Conservation (phyloP, 2,113 vertebrate genomes). For the Nerophis ophidion region DNA sequence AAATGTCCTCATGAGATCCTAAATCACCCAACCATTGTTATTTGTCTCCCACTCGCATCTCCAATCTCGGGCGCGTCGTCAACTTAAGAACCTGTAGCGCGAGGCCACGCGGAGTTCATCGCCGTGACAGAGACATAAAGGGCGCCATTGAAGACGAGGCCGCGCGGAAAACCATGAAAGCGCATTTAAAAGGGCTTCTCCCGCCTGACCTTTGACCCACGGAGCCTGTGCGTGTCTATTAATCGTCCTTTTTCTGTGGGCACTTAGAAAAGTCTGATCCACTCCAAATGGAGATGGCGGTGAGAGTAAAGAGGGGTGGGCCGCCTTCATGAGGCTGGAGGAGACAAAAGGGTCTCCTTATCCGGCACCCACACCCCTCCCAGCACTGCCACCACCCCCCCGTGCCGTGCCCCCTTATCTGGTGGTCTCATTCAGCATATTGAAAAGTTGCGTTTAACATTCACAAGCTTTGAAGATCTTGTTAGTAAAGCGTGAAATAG, state of each 20-base stretch:
- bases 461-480: slow-evolving; percentile 68
- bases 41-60: slow-evolving; percentile 13
- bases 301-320: slow-evolving; percentile 27
- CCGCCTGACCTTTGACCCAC: slow-evolving; percentile 54
- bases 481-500: slow-evolving; percentile 74
- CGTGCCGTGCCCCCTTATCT: slow-evolving; percentile 49
- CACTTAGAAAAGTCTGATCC: slow-evolving; percentile 69
- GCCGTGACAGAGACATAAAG: slow-evolving; percentile 62
- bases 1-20: background rate
- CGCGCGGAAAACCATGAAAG: slow-evolving; percentile 60
- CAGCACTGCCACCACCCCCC: slow-evolving; percentile 27
- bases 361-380: slow-evolving; percentile 52
- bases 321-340: slow-evolving; percentile 48
- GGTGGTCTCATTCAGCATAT: slow-evolving; percentile 71
- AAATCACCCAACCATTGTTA: background rate
- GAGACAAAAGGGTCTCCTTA: slow-evolving; percentile 68
- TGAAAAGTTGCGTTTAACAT: slow-evolving; percentile 70
- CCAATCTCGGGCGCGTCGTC: slow-evolving; percentile 38
- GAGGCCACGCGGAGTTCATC: slow-evolving; percentile 63
- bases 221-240: slow-evolving; percentile 66
- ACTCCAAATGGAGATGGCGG: slow-evolving; percentile 66
- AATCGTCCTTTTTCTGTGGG: slow-evolving; percentile 64
- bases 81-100: slow-evolving; percentile 39
- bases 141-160: slow-evolving; percentile 55
- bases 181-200: slow-evolving; percentile 64